Evolutionary conservation across 2,797 vertebrate genomes (phyloP).

Genomic region (Diplodus sargus): DNA sequence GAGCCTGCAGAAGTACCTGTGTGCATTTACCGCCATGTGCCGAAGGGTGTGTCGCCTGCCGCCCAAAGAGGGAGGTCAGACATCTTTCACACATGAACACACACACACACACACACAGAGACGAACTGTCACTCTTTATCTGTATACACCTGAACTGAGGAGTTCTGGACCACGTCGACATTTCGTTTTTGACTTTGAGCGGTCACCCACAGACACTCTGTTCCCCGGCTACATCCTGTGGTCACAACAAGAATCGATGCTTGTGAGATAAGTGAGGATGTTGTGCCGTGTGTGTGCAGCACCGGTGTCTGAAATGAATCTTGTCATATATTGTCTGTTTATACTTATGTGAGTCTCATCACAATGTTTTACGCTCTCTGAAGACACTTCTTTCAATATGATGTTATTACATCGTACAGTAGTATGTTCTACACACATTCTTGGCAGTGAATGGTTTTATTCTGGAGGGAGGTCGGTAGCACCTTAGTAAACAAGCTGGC

Average conservation of each 20-base stretch:
- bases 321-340: background rate
- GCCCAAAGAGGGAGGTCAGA: conserved; percentile 92
- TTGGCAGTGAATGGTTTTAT: conserved; percentile 17
- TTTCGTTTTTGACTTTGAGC: background rate
- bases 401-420: no score
- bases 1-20: conserved; percentile 97
- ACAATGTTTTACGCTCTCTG: no score
- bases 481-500: conserved; percentile 41
- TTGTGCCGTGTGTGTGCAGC: background rate
- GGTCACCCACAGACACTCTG: background rate
- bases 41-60: conserved; percentile 95
- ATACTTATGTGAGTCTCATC: no score
- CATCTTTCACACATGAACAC: conserved; percentile 1
- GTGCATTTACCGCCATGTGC: conserved; percentile 97
- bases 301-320: background rate
- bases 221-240: background rate
- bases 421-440: background rate
- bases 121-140: background rate
- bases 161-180: background rate
- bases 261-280: background rate
- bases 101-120: background rate
- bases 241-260: background rate
- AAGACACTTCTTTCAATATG: background rate
- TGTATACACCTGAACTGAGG: background rate
- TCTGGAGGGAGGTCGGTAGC: conserved; percentile 26